phyloP scores from a whole-genome alignment of 2,113 vertebrate genomes.

The Hippolais icterina region DNA sequence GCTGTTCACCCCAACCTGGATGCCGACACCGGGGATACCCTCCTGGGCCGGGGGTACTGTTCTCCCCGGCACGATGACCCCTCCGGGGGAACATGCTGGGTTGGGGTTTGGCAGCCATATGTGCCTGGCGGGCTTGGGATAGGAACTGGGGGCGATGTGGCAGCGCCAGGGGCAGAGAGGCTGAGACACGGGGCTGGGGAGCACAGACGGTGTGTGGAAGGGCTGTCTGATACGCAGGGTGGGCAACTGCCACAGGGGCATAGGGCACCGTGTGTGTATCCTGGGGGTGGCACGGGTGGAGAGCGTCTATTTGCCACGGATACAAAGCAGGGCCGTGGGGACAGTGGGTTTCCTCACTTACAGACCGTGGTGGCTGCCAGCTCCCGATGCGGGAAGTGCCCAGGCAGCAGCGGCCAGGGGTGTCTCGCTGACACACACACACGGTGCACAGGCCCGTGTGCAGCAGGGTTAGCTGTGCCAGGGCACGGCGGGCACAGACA shows the following conservation, averaged over 20 bases:
- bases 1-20: not conserved
- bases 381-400: not conserved
- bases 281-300: too few relatives aligned
- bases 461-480: not conserved
- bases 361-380: not conserved
- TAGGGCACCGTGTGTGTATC: not conserved
- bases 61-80: not conserved
- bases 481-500: not conserved
- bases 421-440: fast-evolving
- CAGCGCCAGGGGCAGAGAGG: not conserved
- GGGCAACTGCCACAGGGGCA: not conserved
- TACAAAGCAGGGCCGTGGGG: fast-evolving
- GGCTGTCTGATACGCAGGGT: not conserved
- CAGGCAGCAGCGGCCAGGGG: fast-evolving
- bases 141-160: too few relatives aligned
- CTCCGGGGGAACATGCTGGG: not conserved
- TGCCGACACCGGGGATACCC: too few relatives aligned
- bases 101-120: not conserved
- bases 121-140: not conserved
- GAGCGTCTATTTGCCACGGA: not conserved
- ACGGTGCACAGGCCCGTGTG: fast-evolving
- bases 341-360: not conserved
- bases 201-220: not conserved
- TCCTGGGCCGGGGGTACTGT: not conserved
- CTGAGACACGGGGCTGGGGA: not conserved